Evolutionary conservation across 2,888 invertebrate genomes (phyloP).

Genomic region (Ferrisia virgata): DNA sequence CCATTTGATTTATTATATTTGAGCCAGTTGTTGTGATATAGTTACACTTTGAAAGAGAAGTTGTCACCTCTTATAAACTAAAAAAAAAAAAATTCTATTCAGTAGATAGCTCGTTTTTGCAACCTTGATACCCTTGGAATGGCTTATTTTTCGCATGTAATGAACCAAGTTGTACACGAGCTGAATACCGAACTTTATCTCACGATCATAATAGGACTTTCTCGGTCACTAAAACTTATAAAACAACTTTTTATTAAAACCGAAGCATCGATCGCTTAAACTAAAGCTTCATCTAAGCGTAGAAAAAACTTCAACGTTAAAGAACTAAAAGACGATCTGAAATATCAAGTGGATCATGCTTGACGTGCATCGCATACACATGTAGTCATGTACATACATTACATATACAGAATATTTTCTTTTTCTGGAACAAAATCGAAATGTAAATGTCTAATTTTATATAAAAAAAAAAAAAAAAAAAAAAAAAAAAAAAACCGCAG

Average conservation of each 20-base stretch:
- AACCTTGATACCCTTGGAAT: not conserved
- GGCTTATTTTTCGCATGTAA: not conserved
- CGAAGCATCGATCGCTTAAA: not conserved
- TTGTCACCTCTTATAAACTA: no score
- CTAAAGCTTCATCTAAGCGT: not conserved
- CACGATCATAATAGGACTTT: not conserved
- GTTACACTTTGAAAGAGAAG: no score
- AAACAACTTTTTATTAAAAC: not conserved
- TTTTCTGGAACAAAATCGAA: not conserved
- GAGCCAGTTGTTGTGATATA: no score
- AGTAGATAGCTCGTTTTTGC: not conserved
- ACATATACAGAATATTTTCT: no score
- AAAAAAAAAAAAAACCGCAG: no score
- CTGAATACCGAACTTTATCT: not conserved
- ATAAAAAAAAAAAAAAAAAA: no score
- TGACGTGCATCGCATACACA: not conserved
- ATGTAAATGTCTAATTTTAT: no score
- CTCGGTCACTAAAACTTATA: not conserved
- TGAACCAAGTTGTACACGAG: not conserved
- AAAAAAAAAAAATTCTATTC: not conserved
- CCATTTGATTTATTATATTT: no score
- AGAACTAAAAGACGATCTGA: no score
- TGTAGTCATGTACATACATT: no score
- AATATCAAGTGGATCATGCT: not conserved
- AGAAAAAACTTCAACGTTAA: not conserved